Conservation (phyloP, 2,888 invertebrate species). For the Calliopum simillimum region DNA sequence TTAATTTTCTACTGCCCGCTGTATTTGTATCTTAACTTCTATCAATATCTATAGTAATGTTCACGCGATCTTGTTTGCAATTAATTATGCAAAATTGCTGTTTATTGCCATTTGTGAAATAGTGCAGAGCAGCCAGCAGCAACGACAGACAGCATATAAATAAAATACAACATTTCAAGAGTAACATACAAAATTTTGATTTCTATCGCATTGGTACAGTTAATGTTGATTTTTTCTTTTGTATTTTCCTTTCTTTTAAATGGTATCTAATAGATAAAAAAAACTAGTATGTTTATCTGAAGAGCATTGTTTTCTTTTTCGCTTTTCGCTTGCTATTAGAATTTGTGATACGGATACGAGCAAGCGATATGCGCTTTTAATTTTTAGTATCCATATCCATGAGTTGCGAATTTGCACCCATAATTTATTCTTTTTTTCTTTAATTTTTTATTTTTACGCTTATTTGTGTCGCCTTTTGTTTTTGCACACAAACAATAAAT, state of each 20-base stretch:
- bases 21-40: conserved; percentile 30
- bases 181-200: conserved; percentile 20
- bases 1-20: not conserved
- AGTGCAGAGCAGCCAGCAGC: conserved; percentile 45
- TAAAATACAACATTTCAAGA: conserved; percentile 8
- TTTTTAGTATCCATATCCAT: not conserved
- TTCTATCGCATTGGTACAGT: conserved; percentile 22
- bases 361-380: too few relatives aligned
- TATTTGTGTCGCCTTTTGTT: conserved; percentile 6
- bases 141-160: conserved; percentile 10
- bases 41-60: conserved; percentile 36
- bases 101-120: conserved; percentile 45
- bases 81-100: conserved; percentile 50
- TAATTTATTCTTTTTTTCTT: not conserved
- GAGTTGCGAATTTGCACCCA: not conserved
- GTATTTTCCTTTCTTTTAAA: not conserved
- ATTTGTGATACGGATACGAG: not conserved
- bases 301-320: not conserved
- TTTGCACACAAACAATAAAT: conserved; percentile 3
- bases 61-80: conserved; percentile 52
- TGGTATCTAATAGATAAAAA: not conserved
- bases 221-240: not conserved
- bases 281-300: not conserved
- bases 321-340: not conserved
- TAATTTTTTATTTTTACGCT: not conserved